Conservation (phyloP, 2,888 invertebrate species). For the Caenorhabditis zanzibari region DNA sequence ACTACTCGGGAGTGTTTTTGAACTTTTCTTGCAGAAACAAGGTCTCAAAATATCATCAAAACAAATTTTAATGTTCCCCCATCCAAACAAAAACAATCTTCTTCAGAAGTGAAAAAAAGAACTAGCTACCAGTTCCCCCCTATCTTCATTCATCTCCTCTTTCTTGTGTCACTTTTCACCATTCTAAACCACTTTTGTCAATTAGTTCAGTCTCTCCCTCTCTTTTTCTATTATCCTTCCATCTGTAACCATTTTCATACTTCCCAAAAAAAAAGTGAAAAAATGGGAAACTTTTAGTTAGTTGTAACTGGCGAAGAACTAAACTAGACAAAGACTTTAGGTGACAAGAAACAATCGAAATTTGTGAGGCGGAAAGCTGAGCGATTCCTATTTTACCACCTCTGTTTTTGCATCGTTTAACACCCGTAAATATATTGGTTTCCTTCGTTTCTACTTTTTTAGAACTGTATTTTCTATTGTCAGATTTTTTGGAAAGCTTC, state of each 20-base stretch:
- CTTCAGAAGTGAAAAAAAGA: not conserved
- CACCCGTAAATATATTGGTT: constrained; percentile 16
- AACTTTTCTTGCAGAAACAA: too few relatives aligned
- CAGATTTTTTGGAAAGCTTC: too few relatives aligned
- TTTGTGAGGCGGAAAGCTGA: constrained; percentile 32
- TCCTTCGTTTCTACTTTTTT: not conserved
- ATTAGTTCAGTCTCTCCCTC: constrained; percentile 33
- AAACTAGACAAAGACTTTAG: not conserved
- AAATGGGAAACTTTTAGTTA: not conserved
- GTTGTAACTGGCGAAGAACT: not conserved
- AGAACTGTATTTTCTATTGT: not conserved
- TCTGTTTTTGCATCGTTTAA: constrained; percentile 38
- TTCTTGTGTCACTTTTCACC: constrained; percentile 14
- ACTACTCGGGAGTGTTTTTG: too few relatives aligned
- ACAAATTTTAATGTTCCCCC: constrained; percentile 8
- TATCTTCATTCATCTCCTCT: constrained; percentile 39
- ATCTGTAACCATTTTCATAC: constrained; percentile 15
- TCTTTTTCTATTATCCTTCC: not conserved
- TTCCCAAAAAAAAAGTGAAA: constrained; percentile 22
- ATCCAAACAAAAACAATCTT: constrained; percentile 21
- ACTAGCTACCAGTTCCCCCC: constrained; percentile 24
- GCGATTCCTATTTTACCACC: not conserved
- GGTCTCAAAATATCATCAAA: not conserved
- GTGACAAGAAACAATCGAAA: constrained; percentile 29
- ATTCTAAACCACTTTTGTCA: constrained; percentile 53